Conservation (phyloP, 2,797 vertebrate species). For the Miichthys miiuy region DNA sequence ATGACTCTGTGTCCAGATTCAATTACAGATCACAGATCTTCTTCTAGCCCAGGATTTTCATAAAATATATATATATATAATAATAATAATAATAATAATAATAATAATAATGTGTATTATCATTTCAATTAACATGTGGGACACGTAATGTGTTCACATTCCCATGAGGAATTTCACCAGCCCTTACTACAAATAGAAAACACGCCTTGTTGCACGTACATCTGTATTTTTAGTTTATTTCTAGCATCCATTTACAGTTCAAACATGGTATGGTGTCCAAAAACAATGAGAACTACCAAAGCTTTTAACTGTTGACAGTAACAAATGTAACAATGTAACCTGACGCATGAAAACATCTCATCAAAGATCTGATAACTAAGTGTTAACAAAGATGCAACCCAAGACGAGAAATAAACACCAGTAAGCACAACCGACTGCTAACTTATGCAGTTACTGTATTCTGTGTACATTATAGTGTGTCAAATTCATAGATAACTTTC, state of each 20-base stretch:
- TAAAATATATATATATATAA: neutral
- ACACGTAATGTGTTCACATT: slow-evolving; percentile 60
- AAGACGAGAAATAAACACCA: neutral
- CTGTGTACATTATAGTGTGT: neutral
- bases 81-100: too few relatives aligned
- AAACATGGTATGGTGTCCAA: neutral
- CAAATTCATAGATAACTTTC: neutral
- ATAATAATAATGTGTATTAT: slow-evolving; percentile 35
- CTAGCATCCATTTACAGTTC: slow-evolving; percentile 51
- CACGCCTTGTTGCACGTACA: slow-evolving; percentile 31
- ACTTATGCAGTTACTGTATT: neutral
- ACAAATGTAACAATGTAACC: neutral
- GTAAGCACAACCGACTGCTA: neutral
- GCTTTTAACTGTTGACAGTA: neutral
- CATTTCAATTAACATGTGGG: slow-evolving; percentile 57
- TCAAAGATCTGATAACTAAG: neutral
- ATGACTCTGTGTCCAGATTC: slow-evolving; percentile 57
- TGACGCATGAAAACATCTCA: neutral
- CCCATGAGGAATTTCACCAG: slow-evolving; percentile 57
- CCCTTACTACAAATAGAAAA: slow-evolving; percentile 58
- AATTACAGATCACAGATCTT: slow-evolving; percentile 68
- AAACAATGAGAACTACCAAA: neutral
- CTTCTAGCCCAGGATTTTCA: slow-evolving; percentile 46
- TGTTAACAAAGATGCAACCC: neutral
- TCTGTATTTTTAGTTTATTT: slow-evolving; percentile 61